phyloP scores from a whole-genome alignment of 2,888 invertebrate species.

The Paralinhomoeus sp. region DNA sequence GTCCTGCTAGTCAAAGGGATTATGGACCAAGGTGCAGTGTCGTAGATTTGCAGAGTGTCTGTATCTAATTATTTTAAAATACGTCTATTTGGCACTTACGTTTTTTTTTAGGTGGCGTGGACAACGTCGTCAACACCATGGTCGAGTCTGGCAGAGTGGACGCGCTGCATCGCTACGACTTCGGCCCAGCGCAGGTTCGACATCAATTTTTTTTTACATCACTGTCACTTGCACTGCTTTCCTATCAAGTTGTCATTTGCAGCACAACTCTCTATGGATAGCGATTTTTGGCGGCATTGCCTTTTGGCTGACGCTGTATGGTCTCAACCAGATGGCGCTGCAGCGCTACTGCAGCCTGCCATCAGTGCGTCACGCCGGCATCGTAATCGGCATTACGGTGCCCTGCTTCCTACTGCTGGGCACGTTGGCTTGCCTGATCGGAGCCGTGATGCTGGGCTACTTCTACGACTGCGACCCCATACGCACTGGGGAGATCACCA shows the following conservation, averaged over 20 bases:
- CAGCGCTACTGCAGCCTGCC: conserved; percentile 13
- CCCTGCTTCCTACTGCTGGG: conserved; percentile 10
- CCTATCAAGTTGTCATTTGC: not conserved
- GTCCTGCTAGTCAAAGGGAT: conserved; percentile 9
- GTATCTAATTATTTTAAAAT: no score
- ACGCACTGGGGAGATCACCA: not conserved
- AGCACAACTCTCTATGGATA: conserved; percentile 11
- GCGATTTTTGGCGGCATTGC: conserved; percentile 8
- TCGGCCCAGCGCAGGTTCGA: conserved; percentile 7
- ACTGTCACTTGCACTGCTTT: not conserved
- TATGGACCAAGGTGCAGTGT: conserved; percentile 10
- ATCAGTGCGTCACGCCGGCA: conserved; percentile 8
- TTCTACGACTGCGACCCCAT: conserved; percentile 7
- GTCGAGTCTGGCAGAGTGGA: conserved; percentile 8
- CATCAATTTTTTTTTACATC: not conserved
- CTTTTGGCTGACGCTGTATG: conserved; percentile 9
- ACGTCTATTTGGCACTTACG: no score
- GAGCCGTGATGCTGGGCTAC: conserved; percentile 7
- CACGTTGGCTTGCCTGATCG: conserved; percentile 7
- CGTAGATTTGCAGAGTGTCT: no score
- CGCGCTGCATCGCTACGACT: conserved; percentile 5
- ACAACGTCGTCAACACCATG: conserved; percentile 5
- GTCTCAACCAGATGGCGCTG: conserved; percentile 12
- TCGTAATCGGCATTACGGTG: conserved; percentile 10
- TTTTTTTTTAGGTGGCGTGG: conserved; percentile 7